Evolutionary conservation across 1,140 invertebrate genomes (phyloP), one percentile per base, ranked within the genome.

Genomic region (Drosophila equinoxialis): DNA sequence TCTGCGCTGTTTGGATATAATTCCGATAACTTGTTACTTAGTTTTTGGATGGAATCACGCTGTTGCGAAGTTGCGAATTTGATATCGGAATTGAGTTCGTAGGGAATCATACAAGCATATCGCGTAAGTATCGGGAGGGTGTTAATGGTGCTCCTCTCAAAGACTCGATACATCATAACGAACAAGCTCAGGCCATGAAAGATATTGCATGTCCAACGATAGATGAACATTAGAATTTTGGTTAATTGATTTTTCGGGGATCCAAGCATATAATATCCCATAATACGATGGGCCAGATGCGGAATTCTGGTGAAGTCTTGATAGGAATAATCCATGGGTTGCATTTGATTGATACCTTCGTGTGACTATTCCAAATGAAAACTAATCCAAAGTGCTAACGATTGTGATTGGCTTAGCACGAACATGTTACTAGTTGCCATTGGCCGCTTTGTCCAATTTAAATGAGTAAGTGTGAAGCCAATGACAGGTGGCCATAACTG

Each of bases 41-140:
- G 41, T 0, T 23, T 65, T 2, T 55, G 63, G 7, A 81, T 82
- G 6, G 63, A 37, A 0, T 0, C 0, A 0, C 61, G 57, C 41
- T 81, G 79, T 8, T 70, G 13, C 4, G 6, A 30, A 2, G 79
- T 82, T 6, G 41, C 74, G 13, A 74, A 74, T 6, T 82, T 81
- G 4, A 60, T 74, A 17, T 78, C 74, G 37, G 79, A 81, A 30
- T 78, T 78, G 13, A 81, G 65, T 8, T 74, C 61, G 58, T 74
- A 81, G 20, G 71, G 70, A 1, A 78, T 60, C 48, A 74, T 26
- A 10, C 66, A 74, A 5, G 17, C 26, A 6, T 81, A 82, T 1
- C 79, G 79, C 33, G 70, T 65, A 1, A 81, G 55, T 11, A 82
- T 42, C 6, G 65, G 8, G 0, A 66, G 35, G 1, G 13, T 54